Evolutionary conservation across 2,888 invertebrate species (phyloP).

Genomic region (Spisula solida): DNA sequence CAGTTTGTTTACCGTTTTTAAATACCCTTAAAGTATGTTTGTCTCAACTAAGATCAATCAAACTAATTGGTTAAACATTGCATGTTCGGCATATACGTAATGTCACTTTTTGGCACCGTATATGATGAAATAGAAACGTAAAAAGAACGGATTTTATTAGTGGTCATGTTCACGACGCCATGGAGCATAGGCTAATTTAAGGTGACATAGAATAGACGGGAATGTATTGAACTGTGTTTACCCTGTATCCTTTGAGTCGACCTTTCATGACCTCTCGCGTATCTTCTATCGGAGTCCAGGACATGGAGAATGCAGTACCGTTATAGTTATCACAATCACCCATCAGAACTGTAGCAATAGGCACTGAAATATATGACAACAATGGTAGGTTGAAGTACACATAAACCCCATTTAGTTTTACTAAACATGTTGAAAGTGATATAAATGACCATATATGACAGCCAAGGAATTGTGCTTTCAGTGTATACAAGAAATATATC

Average conservation of each 20-base stretch:
- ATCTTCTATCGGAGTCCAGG: conserved; percentile 95
- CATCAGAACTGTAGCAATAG: conserved; percentile 93
- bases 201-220: no score
- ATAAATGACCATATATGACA: no score
- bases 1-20: neutral
- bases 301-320: conserved; percentile 96
- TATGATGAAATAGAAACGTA: no score
- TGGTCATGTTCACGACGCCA: no score
- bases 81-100: neutral
- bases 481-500: no score
- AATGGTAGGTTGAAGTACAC: no score
- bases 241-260: conserved; percentile 96
- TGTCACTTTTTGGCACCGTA: no score
- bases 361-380: conserved; percentile 78
- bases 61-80: neutral
- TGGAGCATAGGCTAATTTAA: no score
- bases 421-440: no score
- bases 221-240: conserved; percentile 81
- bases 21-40: neutral
- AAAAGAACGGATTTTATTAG: no score
- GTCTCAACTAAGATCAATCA: neutral
- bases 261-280: conserved; percentile 95
- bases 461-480: no score
- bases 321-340: conserved; percentile 94
- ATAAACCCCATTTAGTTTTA: no score